Base-by-base conservation (phyloP, 2,113 vertebrate genomes). In the Rhadina sibilatrix region DNA sequence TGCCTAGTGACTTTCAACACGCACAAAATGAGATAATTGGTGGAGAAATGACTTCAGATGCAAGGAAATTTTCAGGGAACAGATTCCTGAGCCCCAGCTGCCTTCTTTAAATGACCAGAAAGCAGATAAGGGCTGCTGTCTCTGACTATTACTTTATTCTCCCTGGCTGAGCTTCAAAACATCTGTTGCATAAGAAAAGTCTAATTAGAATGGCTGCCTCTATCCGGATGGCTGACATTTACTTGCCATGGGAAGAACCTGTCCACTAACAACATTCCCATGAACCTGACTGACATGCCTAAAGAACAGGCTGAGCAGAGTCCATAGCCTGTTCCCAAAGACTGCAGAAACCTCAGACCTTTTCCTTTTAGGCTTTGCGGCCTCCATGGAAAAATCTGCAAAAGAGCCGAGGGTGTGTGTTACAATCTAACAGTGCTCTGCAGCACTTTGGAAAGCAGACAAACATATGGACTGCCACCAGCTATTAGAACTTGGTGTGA, bases 241-340 rank as follows among this genome's bases (percentile, higher is more conserved):
- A 31, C 24, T 89, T 12, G 16, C 74, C 78, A 79, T 77, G 93
- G 93, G 89, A 95, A 94, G 93, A 95, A 94, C 93, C 94, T 95
- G 89, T 77, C 38, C 70, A n/a, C 84, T 65, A 69, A 72, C 35
- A 85, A 83, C 59, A 85, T 93, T 91, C 87, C 87, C 87, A 88
- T 83, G 71, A 91, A 70, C 66, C 78, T 80, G 78, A 91, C 31
- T 94, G 92, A 90, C 57, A 65, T 38, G 74, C 57, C 57, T 49
- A n/a, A 91, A 76, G 37, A 89, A 11, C 33, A 76, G 31, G 33
- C 25, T 53, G n/a, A 61, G 21, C 16, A 44, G 23, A 65, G 46
- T 31, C 74, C 69, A 66, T 10, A 87, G 49, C 25, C 65, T 42
- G 40, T 33, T 87, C 46, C 61, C 40, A 79, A 37, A 18, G 33